phyloP scores from a whole-genome alignment of 2,888 invertebrate genomes.

The Euspilapteryx auroguttella region DNA sequence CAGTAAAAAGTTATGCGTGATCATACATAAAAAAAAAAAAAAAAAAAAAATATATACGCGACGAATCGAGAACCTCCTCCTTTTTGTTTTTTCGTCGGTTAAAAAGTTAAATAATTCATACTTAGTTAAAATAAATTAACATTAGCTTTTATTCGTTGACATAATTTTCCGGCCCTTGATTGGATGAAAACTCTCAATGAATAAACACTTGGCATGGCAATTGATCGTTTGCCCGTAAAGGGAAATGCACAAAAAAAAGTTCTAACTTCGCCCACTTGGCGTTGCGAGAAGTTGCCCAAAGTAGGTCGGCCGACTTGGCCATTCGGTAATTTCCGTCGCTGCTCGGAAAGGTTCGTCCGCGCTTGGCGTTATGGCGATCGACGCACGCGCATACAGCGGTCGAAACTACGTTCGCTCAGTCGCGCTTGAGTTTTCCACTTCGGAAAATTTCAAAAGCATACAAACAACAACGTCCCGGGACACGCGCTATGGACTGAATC shows the following conservation, averaged over 20 bases:
- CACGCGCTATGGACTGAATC: constrained; percentile 29
- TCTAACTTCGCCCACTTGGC: constrained; percentile 33
- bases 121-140: too few species aligned
- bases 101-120: too few species aligned
- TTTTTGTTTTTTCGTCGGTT: too few species aligned
- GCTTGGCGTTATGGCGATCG: constrained; percentile 19
- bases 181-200: too few species aligned
- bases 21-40: too few species aligned
- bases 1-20: too few species aligned
- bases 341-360: constrained; percentile 28
- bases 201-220: too few species aligned
- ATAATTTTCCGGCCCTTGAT: too few species aligned
- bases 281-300: constrained; percentile 46
- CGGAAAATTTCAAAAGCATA: constrained; percentile 14
- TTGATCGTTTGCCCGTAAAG: constrained; percentile 53
- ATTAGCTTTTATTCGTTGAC: too few species aligned
- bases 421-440: constrained; percentile 21
- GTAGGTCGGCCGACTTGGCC: constrained; percentile 46
- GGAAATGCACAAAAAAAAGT: constrained; percentile 55
- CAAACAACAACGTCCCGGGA: constrained; percentile 39
- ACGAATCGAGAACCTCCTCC: too few species aligned
- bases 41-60: too few species aligned
- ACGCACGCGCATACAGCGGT: constrained; percentile 36
- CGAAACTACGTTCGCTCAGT: constrained; percentile 31
- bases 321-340: constrained; percentile 32